Conservation (phyloP, 2,888 invertebrate genomes). For the Bibio marci region DNA sequence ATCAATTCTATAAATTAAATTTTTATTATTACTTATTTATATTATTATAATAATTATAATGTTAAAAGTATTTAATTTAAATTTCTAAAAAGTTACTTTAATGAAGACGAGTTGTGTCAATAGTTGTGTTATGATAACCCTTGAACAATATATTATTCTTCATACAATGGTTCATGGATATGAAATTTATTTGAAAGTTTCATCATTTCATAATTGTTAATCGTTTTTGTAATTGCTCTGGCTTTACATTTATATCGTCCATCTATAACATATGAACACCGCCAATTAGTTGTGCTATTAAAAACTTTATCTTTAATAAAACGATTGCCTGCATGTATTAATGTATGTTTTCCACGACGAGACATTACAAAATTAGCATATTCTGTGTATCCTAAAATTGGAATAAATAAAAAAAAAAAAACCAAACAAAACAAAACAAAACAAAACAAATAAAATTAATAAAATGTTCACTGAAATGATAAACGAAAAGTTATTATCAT, state of each 20-base stretch:
- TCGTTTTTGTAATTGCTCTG: slow-evolving; percentile 13
- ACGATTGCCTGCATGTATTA: background rate
- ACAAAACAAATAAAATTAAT: too few species aligned
- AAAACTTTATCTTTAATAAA: slow-evolving; percentile 2
- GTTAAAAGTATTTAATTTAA: too few species aligned
- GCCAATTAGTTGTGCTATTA: slow-evolving; percentile 12
- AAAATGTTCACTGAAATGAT: too few species aligned
- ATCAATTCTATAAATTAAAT: too few species aligned
- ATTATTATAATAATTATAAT: too few species aligned
- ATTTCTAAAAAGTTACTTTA: too few species aligned
- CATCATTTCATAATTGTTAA: slow-evolving; percentile 4
- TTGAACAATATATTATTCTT: too few species aligned
- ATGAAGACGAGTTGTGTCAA: too few species aligned
- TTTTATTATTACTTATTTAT: too few species aligned
- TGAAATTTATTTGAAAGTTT: background rate
- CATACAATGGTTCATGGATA: background rate
- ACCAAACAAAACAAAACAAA: too few species aligned
- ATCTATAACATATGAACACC: slow-evolving; percentile 13
- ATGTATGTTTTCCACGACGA: background rate
- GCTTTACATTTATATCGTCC: slow-evolving; percentile 13
- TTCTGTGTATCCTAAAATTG: background rate
- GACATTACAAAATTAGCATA: background rate
- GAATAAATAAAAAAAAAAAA: background rate
- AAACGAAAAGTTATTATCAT: too few species aligned
- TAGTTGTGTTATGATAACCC: too few species aligned